Percentiles rank a stretch among this genome's conserved stretches.
phyloP scores from a whole-genome alignment of 2,113 vertebrate genomes.

The Nycticorax nycticorax region DNA sequence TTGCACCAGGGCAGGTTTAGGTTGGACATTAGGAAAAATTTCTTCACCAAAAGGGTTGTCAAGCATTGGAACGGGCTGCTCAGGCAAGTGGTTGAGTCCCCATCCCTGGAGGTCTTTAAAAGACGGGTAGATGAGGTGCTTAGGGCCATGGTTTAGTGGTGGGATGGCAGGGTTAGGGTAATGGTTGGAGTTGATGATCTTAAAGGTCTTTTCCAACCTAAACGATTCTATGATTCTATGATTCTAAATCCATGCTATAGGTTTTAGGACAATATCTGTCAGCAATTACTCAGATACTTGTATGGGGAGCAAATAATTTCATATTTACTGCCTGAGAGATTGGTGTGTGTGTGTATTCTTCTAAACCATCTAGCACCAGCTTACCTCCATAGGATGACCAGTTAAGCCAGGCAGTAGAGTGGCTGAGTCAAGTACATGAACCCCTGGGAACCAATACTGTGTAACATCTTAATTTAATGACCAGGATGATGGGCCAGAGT shows the following conservation, averaged over 20 bases:
- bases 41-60: too few species aligned
- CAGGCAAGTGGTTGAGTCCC: too few species aligned
- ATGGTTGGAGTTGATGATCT: too few species aligned
- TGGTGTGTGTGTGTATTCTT: accelerated
- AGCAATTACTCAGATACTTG: background rate
- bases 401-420: background rate
- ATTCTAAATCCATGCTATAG: background rate
- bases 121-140: too few species aligned
- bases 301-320: background rate
- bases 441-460: background rate
- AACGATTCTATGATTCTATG: too few species aligned
- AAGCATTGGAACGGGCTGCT: too few species aligned
- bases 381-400: background rate
- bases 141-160: too few species aligned
- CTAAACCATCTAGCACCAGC: background rate
- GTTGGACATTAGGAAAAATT: too few species aligned
- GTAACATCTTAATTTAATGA: background rate
- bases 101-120: too few species aligned
- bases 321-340: background rate
- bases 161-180: too few species aligned
- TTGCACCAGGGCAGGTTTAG: too few species aligned
- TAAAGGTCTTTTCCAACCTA: too few species aligned
- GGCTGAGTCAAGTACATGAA: background rate
- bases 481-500: background rate
- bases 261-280: background rate